A percentile compares a stretch with the other conserved stretches of the same genome.
Evolutionary conservation across 2,113 vertebrate genomes (phyloP).

Genomic region (Gobio gobio): DNA sequence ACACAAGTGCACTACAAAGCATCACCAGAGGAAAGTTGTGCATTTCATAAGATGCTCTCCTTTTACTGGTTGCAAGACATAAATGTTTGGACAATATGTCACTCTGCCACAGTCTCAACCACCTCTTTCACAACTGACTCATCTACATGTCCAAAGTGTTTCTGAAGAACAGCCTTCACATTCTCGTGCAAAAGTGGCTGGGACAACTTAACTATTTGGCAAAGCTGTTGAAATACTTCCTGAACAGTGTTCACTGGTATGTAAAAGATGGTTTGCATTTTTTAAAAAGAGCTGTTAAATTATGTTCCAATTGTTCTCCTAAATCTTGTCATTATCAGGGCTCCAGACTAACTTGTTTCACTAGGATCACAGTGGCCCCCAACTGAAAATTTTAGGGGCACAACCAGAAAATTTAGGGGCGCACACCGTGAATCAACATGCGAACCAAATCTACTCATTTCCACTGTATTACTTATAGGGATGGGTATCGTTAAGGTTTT

Average conservation of each 20-base stretch:
- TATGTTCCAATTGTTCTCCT: constrained; percentile 41
- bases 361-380: too few species aligned
- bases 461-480: too few species aligned
- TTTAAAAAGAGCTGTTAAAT: constrained; percentile 36
- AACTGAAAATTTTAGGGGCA: too few species aligned
- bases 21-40: constrained; percentile 31
- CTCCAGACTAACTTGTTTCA: too few species aligned
- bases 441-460: too few species aligned
- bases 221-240: constrained; percentile 29
- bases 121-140: constrained; percentile 24
- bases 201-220: constrained; percentile 23
- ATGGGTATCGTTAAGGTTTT: too few species aligned
- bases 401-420: too few species aligned
- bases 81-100: neutral
- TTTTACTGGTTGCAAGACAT: constrained; percentile 24
- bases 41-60: constrained; percentile 12
- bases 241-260: constrained; percentile 7
- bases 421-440: too few species aligned
- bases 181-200: constrained; percentile 15
- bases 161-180: constrained; percentile 21
- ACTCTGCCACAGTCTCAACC: neutral
- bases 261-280: constrained; percentile 43
- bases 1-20: constrained; percentile 45
- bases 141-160: constrained; percentile 16
- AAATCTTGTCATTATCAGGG: too few species aligned